Evolutionary conservation across 2,888 invertebrate species (phyloP).

Genomic region (Caenorhabditis wallacei): DNA sequence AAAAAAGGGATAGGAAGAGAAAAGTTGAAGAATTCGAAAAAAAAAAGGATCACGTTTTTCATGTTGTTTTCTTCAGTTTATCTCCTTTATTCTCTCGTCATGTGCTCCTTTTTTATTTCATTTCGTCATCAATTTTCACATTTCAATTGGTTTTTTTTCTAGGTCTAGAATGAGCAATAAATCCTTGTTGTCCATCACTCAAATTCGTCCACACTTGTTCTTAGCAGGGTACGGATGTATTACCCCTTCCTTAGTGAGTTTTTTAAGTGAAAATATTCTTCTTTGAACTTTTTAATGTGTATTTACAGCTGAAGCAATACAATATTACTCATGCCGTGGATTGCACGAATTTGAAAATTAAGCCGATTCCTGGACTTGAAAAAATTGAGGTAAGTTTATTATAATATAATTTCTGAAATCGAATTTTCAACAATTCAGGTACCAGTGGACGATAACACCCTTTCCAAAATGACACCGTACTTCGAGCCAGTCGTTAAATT

Average conservation of each 20-base stretch:
- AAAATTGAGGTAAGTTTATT: conserved; percentile 44
- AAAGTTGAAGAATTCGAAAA: conserved; percentile 28
- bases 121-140: conserved; percentile 23
- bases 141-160: neutral
- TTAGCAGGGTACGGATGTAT: conserved; percentile 76
- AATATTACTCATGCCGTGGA: conserved; percentile 81
- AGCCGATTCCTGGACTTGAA: conserved; percentile 54
- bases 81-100: conserved; percentile 19
- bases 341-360: conserved; percentile 78
- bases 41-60: conserved; percentile 51
- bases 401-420: no score
- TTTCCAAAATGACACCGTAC: conserved; percentile 67
- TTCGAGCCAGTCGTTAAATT: conserved; percentile 71
- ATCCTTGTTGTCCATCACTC: conserved; percentile 60
- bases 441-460: conserved; percentile 67
- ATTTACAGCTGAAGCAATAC: conserved; percentile 69
- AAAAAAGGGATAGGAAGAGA: conserved; percentile 40
- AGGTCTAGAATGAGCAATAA: conserved; percentile 25
- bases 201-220: conserved; percentile 71
- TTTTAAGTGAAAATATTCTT: neutral
- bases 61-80: conserved; percentile 52
- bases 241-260: conserved; percentile 65
- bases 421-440: no score
- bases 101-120: conserved; percentile 23
- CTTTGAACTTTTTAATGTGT: neutral